Conservation (phyloP, 2,888 invertebrate genomes). For the Bugula neritina region DNA sequence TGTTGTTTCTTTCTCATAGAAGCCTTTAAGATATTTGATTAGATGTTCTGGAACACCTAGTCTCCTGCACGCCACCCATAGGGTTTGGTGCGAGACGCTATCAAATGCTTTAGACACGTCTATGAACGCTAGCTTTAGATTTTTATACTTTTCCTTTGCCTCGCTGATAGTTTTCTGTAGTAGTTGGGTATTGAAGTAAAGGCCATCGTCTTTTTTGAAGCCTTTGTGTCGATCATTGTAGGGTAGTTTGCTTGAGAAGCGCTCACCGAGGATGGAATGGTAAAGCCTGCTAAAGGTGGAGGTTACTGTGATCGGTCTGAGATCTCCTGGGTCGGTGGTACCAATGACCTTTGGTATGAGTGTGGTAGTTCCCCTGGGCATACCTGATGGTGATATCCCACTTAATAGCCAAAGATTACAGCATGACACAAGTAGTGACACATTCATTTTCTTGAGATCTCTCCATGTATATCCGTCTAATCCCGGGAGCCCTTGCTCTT, state of each 20-base stretch:
- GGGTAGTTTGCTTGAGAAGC: neutral
- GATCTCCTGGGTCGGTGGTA: neutral
- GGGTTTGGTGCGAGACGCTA: neutral
- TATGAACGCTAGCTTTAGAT: neutral
- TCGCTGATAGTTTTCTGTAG: neutral
- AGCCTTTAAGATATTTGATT: neutral
- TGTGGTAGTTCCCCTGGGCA: neutral
- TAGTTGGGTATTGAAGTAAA: neutral
- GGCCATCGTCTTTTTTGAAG: conserved; percentile 9
- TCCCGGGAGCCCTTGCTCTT: neutral
- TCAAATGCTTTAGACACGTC: conserved; percentile 13
- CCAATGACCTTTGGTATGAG: neutral
- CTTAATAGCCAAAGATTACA: neutral
- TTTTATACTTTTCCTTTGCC: neutral
- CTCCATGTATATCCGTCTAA: neutral
- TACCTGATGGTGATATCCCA: neutral
- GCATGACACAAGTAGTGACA: neutral
- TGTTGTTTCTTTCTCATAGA: neutral
- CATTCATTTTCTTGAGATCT: neutral
- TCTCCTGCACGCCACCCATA: neutral
- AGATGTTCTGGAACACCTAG: conserved; percentile 6
- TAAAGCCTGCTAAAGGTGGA: neutral
- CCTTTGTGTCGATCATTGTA: neutral
- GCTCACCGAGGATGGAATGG: neutral
- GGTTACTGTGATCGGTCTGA: conserved; percentile 4